Base-by-base conservation (phyloP, 2,113 vertebrate genomes). In the Pomatorhinus ruficollis region DNA sequence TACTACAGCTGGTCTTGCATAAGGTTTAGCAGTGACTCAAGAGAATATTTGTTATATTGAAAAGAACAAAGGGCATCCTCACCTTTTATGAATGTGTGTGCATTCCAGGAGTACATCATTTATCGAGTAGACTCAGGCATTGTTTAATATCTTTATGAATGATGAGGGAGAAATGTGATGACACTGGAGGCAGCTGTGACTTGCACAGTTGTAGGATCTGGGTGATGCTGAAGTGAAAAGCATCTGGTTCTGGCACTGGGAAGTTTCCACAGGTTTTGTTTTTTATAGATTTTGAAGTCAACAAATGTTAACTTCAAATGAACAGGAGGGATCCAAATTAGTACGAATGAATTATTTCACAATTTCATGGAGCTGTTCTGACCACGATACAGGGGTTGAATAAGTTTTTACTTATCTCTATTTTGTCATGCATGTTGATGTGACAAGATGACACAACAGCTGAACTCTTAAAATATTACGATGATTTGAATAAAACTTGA, bases 391-490 rank as follows among this genome's bases (percentile, higher is more conserved):
- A 47, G 10, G n/a, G 59, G 15, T 31, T 80, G 69, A 83, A 54
- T 53, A 56, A 56, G 83, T 93, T 95, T 95, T 95, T 89, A 37
- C 35, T 88, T 72, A 28, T 24, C 56, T 79, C 25, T 17, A 1
- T 56, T 94, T 84, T 87, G 85, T 96, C 77, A 85, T 89, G 64
- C 68, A 44, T 81, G 56, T 83, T 84, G 64, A 57, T 65, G 22
- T 84, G 83, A 70, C 66, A 88, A 77, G 85, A 78, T 89, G 92
- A 70, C 44, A 37, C 80, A 76, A 94, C 45, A 86, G 69, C 40
- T 89, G 86, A 92, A 89, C 76, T 69, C 71, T 70, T 92, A 93
- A 94, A 93, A 71, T 94, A 77, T 45, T 52, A 64, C 39, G 42
- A 59, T 60, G 61, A 60, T 93, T 91, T 80, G 79, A 93, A 74